Evolutionary conservation across 2,113 vertebrate species (phyloP).

Genomic region (Channa maculata): DNA sequence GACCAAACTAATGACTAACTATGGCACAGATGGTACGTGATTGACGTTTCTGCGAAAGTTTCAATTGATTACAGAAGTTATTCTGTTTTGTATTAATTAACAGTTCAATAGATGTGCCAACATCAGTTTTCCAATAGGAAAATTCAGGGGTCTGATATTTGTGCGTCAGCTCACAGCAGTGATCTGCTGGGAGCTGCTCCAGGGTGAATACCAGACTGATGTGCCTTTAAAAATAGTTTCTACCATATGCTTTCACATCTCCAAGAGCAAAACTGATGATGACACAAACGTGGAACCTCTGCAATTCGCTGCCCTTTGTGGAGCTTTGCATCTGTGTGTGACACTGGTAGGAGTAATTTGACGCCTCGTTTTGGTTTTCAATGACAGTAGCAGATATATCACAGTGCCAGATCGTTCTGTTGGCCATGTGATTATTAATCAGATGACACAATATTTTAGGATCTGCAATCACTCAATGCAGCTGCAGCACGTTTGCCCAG

Average conservation of each 20-base stretch:
- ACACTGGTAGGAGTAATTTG: background rate
- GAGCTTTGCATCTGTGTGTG: slow-evolving; percentile 8
- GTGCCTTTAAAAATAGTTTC: slow-evolving; percentile 18
- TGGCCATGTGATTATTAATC: background rate
- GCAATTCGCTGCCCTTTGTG: background rate
- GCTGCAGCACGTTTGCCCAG: too few relatives aligned
- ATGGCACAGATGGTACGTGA: background rate
- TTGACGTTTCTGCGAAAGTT: background rate
- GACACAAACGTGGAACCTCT: slow-evolving; percentile 7
- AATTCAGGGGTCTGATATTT: slow-evolving; percentile 1
- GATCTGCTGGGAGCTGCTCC: slow-evolving; percentile 22
- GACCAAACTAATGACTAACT: too few relatives aligned
- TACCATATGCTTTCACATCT: slow-evolving; percentile 14
- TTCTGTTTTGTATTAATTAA: slow-evolving; percentile 1
- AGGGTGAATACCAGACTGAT: slow-evolving; percentile 19
- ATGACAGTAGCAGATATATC: slow-evolving; percentile 9
- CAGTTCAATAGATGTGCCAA: slow-evolving; percentile 10
- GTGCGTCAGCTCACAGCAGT: background rate
- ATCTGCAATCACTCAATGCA: too few relatives aligned
- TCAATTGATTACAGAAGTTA: too few relatives aligned
- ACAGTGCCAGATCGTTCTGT: slow-evolving; percentile 9
- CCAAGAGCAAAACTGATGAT: slow-evolving; percentile 9
- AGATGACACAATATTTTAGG: too few relatives aligned
- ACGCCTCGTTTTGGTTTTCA: slow-evolving; percentile 9
- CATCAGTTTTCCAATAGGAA: slow-evolving; percentile 6